Conservation (phyloP, 2,888 invertebrate species). For the Drosophila buzzatii region DNA sequence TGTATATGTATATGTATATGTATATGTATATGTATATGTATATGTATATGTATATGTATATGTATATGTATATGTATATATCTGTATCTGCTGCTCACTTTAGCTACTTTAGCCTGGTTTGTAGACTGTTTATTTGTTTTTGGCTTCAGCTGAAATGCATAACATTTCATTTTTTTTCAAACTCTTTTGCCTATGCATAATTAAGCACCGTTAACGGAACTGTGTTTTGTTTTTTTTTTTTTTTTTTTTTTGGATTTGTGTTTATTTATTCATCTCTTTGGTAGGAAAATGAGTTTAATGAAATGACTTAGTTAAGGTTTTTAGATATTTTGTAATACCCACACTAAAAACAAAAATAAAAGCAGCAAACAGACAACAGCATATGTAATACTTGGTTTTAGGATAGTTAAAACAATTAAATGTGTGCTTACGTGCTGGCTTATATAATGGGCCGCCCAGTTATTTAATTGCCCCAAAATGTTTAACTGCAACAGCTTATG, state of each 20-base stretch:
- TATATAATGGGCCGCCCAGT: constrained; percentile 63
- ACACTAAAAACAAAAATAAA: constrained; percentile 15
- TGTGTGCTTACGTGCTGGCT: constrained; percentile 57
- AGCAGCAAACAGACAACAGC: constrained; percentile 4
- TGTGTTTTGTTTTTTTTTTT: constrained; percentile 35
- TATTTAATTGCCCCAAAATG: constrained; percentile 66
- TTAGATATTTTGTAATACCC: constrained; percentile 39
- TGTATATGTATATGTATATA: neutral
- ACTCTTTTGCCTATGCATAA: constrained; percentile 64
- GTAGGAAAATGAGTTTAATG: constrained; percentile 52
- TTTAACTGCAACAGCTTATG: constrained; percentile 72
- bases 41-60: neutral
- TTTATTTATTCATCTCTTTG: constrained; percentile 50
- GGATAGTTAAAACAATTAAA: constrained; percentile 73
- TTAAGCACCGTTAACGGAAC: constrained; percentile 80
- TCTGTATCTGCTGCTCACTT: neutral
- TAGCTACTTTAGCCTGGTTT: constrained; percentile 44
- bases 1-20: neutral
- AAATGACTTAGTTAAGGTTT: constrained; percentile 53
- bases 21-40: neutral
- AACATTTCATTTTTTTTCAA: constrained; percentile 37
- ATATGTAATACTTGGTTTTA: constrained; percentile 48
- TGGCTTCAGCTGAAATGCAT: constrained; percentile 42
- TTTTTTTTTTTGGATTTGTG: constrained; percentile 6
- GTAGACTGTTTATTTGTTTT: constrained; percentile 32